Evolutionary conservation across 2,113 vertebrate species (phyloP), one percentile per base, ranked within the genome.

Genomic region (Antechinus flavipes): DNA sequence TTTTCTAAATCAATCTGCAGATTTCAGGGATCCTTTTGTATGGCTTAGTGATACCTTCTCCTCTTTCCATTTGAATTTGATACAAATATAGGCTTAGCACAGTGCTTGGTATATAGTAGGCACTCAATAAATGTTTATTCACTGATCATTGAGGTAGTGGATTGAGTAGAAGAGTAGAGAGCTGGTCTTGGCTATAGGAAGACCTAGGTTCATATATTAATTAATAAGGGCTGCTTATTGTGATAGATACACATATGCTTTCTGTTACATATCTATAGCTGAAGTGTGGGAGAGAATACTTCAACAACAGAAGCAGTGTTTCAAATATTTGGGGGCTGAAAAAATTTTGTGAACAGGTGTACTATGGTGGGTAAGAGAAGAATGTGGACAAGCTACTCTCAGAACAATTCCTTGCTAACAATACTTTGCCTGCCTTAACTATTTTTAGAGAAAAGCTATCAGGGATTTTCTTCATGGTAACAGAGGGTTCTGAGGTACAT

Each of bases 261-360:
- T 84, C n/a, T 84, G 68, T 84, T 84, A 84, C n/a, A 84, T 84
- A 84, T 84, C 68, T 84, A 84, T 84, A 84, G n/a, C 19, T 84
- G 19, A 23, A 42, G 68, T 84, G 68, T 42, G 68, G 68, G 68
- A 84, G n/a, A 23, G 68, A 84, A 84, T 84, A 84, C 68, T 84
- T 84, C 42, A 84, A 84, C 68, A 84, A 84, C 68, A 42, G n/a
- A 84, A 19, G 19, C 68, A 84, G 7, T 84, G n/a, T 84, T 84
- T 84, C 68, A n/a, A 84, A 84, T n/a, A 84, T 84, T 84, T 84
- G 68, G 68, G 68, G 68, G 68, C n/a, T 42, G 68, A 42, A 84
- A 42, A n/a, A 84, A 84, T 84, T 84, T n/a, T 84, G 22, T 84
- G n/a, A 84, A 42, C 68, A 84, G 35, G 68, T 84, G n/a, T 84